These are phyloP conservation scores for Hoplias malabaricus DNA, from an alignment of 2,113 vertebrate genomes.

Conservation along the genomic window DNA sequence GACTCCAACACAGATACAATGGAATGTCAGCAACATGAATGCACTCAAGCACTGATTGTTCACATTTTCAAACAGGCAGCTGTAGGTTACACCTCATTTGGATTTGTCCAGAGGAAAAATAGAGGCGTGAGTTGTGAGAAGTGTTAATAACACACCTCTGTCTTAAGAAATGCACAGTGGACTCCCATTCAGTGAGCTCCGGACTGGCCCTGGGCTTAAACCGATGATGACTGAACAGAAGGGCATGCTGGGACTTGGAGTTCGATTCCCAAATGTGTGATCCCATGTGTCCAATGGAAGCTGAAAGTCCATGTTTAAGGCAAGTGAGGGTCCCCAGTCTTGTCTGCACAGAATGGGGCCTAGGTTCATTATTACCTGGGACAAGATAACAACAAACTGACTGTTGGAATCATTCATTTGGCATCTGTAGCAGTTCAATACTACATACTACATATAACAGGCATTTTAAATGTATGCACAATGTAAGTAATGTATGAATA, in stretches of 20 bases:
- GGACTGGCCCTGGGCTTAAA: neutral
- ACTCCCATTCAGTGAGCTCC: constrained; percentile 11
- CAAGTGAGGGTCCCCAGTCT: constrained; percentile 34
- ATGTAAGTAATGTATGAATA: too few relatives aligned
- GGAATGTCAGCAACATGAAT: neutral
- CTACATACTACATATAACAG: too few relatives aligned
- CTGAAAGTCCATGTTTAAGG: constrained; percentile 48
- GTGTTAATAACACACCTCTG: neutral
- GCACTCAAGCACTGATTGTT: neutral
- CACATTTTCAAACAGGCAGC: neutral
- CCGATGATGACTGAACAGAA: neutral
- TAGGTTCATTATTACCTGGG: constrained; percentile 38
- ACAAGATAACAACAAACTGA: neutral
- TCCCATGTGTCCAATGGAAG: constrained; percentile 36
- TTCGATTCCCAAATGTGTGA: neutral
- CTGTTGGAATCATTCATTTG: too few relatives aligned
- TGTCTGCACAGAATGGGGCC: constrained; percentile 12
- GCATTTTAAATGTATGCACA: too few relatives aligned
- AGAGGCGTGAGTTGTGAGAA: neutral
- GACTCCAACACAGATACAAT: neutral
- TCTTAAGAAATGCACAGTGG: constrained; percentile 8
- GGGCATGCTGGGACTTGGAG: constrained; percentile 19
- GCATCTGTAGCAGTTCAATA: neutral
- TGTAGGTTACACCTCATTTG: neutral
- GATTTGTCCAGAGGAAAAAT: neutral